phyloP scores from a whole-genome alignment of 2,113 vertebrate species.

The Anguilla japonica region DNA sequence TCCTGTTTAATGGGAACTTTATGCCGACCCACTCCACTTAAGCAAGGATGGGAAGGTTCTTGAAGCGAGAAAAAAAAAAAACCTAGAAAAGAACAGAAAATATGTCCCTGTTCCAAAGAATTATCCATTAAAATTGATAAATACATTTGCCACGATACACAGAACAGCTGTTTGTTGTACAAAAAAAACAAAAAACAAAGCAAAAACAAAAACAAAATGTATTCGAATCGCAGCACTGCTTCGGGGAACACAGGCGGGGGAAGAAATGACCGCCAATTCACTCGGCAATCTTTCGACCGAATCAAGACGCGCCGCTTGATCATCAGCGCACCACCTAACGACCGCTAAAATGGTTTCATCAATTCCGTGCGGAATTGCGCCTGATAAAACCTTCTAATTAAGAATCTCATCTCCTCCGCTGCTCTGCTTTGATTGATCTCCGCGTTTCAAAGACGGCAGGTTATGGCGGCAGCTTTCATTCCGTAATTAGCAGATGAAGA shows the following conservation, averaged over 20 bases:
- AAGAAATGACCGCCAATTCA: neutral
- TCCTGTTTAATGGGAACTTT: neutral
- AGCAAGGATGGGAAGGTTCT: neutral
- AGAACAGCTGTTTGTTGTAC: too few species aligned
- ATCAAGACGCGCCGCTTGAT: neutral
- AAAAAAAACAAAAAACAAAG: too few species aligned
- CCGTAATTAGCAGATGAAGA: neutral
- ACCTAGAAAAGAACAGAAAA: neutral
- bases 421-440: neutral
- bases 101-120: neutral
- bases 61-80: neutral
- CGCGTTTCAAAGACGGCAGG: neutral
- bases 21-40: neutral
- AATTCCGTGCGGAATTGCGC: neutral
- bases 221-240: neutral
- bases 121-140: neutral
- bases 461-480: neutral
- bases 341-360: neutral
- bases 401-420: neutral
- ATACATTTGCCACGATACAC: neutral
- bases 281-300: neutral
- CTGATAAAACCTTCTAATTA: neutral
- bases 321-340: neutral
- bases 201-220: too few species aligned
- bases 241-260: neutral